phyloP scores from a whole-genome alignment of 2,888 invertebrate species.

The Strigamia crassipes region DNA sequence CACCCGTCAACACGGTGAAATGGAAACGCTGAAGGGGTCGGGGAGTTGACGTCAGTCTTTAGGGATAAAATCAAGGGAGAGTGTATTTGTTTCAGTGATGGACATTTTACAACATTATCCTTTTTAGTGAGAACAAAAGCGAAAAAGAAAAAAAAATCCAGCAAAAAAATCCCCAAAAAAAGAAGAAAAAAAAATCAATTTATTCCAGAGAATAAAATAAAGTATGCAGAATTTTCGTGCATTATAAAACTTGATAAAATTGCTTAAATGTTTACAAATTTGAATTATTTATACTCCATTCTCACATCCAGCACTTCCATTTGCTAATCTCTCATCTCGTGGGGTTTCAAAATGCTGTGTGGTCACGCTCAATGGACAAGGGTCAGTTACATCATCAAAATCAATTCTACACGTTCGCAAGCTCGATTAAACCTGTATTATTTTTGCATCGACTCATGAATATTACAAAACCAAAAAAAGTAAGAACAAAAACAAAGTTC shows the following conservation, averaged over 20 bases:
- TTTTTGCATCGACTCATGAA: background rate
- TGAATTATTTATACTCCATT: background rate
- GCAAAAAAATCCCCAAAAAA: background rate
- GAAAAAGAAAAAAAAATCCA: background rate
- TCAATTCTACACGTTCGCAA: background rate
- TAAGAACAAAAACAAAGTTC: background rate
- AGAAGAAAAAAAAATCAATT: background rate
- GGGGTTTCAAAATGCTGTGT: background rate
- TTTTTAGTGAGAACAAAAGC: slow-evolving; percentile 4
- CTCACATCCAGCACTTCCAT: background rate
- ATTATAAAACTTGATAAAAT: background rate
- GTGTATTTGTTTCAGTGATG: background rate
- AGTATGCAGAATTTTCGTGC: background rate
- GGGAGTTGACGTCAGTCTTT: slow-evolving; percentile 15
- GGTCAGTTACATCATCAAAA: slow-evolving; percentile 27
- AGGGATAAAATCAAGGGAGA: slow-evolving; percentile 34
- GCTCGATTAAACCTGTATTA: background rate
- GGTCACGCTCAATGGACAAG: slow-evolving; percentile 18
- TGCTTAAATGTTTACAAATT: background rate
- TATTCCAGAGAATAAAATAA: background rate
- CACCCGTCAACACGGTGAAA: slow-evolving; percentile 27
- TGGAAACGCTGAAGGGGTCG: slow-evolving; percentile 22
- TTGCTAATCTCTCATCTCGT: background rate
- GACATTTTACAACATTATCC: slow-evolving; percentile 35
- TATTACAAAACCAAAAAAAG: background rate